A percentile compares a stretch with the other conserved stretches of the same genome.
Evolutionary conservation across 2,797 vertebrate species (phyloP).

Genomic region (Lacerta bilineata): DNA sequence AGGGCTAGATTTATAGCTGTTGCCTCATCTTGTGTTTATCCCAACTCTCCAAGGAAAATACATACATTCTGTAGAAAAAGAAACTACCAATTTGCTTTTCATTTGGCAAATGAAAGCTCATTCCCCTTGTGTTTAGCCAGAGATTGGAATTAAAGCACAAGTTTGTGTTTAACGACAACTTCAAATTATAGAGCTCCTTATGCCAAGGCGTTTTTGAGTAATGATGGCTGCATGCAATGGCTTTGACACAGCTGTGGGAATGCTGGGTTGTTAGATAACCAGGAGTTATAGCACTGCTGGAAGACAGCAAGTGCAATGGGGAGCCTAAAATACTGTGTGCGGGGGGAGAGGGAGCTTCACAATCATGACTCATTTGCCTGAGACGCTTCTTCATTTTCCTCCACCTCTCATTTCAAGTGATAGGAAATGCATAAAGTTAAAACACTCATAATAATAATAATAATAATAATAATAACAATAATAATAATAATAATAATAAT

Average conservation of each 20-base stretch:
- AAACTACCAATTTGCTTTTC: slow-evolving; percentile 15
- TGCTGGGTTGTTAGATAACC: slow-evolving; percentile 2
- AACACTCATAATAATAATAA: not conserved
- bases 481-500: too few species aligned
- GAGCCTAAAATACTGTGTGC: not conserved
- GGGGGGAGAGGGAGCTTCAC: not conserved
- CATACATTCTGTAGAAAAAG: slow-evolving; percentile 23
- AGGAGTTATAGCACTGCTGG: not conserved
- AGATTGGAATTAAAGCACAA: slow-evolving; percentile 38
- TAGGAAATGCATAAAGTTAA: not conserved
- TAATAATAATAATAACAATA: too few species aligned
- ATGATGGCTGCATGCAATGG: slow-evolving; percentile 2
- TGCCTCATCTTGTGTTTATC: not conserved
- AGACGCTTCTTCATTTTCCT: slow-evolving; percentile 24
- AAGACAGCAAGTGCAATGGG: not conserved
- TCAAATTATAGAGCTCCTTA: slow-evolving; percentile 35
- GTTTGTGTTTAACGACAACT: slow-evolving; percentile 19
- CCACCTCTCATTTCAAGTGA: not conserved
- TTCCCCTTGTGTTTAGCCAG: slow-evolving; percentile 43
- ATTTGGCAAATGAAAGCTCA: slow-evolving; percentile 1
- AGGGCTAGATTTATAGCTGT: slow-evolving; percentile 5
- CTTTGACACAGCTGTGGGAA: not conserved
- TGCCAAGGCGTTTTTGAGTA: slow-evolving; percentile 33
- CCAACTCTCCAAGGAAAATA: slow-evolving; percentile 22
- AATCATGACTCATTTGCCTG: not conserved